Conservation (phyloP, 2,888 invertebrate genomes). For the Vandiemenella viatica region DNA sequence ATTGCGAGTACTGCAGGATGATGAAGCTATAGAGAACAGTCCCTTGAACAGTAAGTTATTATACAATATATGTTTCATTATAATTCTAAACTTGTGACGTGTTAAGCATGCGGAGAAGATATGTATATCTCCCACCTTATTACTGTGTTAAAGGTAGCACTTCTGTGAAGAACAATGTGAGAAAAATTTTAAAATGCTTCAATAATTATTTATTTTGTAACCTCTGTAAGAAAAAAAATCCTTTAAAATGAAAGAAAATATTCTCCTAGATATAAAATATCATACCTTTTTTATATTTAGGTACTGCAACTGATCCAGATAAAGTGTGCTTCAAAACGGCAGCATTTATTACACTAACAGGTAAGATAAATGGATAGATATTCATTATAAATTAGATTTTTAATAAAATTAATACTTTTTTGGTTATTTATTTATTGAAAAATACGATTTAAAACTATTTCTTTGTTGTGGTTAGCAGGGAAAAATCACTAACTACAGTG, state of each 20-base stretch:
- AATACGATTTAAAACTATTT: too few species aligned
- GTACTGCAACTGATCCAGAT: not conserved
- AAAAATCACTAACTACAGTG: too few species aligned
- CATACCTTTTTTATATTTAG: not conserved
- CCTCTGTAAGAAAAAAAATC: too few species aligned
- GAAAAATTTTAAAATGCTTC: not conserved
- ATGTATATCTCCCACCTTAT: too few species aligned
- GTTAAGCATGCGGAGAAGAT: not conserved
- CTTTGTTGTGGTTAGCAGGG: too few species aligned
- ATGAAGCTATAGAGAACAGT: slow-evolving; percentile 52
- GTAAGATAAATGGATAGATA: too few species aligned
- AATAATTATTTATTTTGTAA: too few species aligned
- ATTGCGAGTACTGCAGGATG: slow-evolving; percentile 71
- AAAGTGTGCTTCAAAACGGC: not conserved
- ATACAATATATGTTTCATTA: too few species aligned
- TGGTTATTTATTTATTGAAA: too few species aligned
- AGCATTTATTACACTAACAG: not conserved
- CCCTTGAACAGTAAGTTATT: not conserved
- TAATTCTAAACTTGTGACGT: not conserved
- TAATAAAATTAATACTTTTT: too few species aligned
- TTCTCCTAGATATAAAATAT: not conserved
- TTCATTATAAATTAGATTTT: too few species aligned
- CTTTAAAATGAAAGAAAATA: not conserved
- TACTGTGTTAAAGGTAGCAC: not conserved
- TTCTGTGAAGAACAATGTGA: not conserved